phyloP scores from a whole-genome alignment of 92 coral and sea anemone species.

The Heteractis magnifica region DNA sequence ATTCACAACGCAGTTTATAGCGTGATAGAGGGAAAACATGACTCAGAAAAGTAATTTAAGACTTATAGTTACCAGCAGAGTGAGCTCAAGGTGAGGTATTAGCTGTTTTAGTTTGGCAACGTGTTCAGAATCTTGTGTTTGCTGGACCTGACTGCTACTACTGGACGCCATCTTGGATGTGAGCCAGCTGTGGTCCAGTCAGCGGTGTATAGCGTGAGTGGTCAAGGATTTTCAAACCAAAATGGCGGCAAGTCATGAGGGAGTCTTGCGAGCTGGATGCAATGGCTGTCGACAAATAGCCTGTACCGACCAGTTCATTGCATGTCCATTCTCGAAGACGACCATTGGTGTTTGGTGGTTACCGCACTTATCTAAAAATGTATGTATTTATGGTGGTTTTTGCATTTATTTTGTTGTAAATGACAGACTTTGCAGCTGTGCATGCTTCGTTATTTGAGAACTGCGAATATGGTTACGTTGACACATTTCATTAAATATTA shows the following conservation, averaged over 20 bases:
- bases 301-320: slow-evolving; percentile 58
- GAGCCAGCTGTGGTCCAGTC: neutral
- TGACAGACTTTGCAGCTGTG: neutral
- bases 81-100: slow-evolving; percentile 18
- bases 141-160: slow-evolving; percentile 6
- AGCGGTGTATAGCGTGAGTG: neutral
- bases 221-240: slow-evolving; percentile 48
- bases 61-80: slow-evolving; percentile 23
- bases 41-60: neutral
- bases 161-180: slow-evolving; percentile 48
- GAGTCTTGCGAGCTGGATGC: slow-evolving; percentile 59
- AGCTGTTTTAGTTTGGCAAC: slow-evolving; percentile 28
- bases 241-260: slow-evolving; percentile 90
- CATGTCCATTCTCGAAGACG: slow-evolving; percentile 71
- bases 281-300: slow-evolving; percentile 62
- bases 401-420: too few species aligned
- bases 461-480: neutral
- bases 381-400: neutral
- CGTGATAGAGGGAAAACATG: neutral
- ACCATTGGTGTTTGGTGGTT: slow-evolving; percentile 70
- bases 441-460: neutral
- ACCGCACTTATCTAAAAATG: slow-evolving; percentile 68
- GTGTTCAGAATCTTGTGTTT: slow-evolving; percentile 24
- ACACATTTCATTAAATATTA: too few species aligned
- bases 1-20: neutral